phyloP scores from a whole-genome alignment of 2,888 invertebrate genomes.

The Xanthostigma xanthostigma region DNA sequence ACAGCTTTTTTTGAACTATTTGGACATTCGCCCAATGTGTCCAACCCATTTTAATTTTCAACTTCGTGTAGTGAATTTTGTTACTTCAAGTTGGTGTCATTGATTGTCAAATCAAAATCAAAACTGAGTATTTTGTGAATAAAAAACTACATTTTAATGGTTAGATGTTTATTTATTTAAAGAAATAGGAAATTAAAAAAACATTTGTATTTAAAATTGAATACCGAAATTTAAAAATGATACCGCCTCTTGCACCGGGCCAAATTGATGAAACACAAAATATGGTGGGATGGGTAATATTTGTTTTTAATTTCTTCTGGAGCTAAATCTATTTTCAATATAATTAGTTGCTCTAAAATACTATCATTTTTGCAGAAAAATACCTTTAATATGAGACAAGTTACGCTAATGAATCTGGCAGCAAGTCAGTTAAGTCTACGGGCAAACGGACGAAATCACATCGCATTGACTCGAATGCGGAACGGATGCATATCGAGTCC shows the following conservation, averaged over 20 bases:
- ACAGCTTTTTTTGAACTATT: too few species aligned
- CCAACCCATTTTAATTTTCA: too few species aligned
- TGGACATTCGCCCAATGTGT: too few species aligned
- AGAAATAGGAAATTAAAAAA: too few species aligned
- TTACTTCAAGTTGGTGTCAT: too few species aligned
- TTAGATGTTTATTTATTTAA: too few species aligned
- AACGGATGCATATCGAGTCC: constrained; percentile 41
- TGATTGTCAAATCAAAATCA: too few species aligned
- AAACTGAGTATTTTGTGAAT: too few species aligned
- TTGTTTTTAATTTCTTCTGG: constrained; percentile 4
- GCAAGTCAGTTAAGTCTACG: constrained; percentile 42
- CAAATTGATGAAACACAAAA: constrained; percentile 27
- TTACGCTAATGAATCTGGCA: constrained; percentile 54
- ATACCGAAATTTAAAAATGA: constrained; percentile 21
- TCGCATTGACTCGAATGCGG: constrained; percentile 25
- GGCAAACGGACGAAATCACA: constrained; percentile 32
- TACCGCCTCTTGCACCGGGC: constrained; percentile 28
- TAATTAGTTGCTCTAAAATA: background rate
- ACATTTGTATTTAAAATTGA: too few species aligned
- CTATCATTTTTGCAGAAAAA: constrained; percentile 27
- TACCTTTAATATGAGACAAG: constrained; percentile 51
- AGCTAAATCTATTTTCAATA: constrained; percentile 2
- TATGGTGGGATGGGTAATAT: constrained; percentile 30
- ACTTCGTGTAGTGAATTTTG: too few species aligned
- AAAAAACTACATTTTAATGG: too few species aligned